Percentiles rank a stretch among this genome's conserved stretches.
Evolutionary conservation across 2,888 invertebrate genomes (phyloP).

Genomic region (Hartigia nigra): DNA sequence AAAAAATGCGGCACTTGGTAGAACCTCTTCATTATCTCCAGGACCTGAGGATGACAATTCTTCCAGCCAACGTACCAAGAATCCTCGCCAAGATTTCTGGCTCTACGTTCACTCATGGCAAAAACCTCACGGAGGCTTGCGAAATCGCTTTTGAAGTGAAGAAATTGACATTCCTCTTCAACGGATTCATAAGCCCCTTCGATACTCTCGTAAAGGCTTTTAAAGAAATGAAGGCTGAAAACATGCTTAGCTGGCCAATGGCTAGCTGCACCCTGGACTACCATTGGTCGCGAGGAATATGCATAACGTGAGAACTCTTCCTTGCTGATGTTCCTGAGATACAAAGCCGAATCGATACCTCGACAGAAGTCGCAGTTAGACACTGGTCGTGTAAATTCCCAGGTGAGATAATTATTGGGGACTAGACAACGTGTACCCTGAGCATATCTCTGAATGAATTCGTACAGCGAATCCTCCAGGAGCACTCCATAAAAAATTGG

Average conservation of each 20-base stretch:
- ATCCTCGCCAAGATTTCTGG: constrained; percentile 72
- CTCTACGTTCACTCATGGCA: constrained; percentile 76
- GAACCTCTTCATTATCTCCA: constrained; percentile 78
- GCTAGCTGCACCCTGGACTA: constrained; percentile 79
- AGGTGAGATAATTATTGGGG: constrained; percentile 85
- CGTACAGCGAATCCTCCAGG: constrained; percentile 40
- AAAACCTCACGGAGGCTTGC: constrained; percentile 82
- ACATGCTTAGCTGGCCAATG: constrained; percentile 81
- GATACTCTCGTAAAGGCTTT: constrained; percentile 75
- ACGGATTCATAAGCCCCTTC: constrained; percentile 79
- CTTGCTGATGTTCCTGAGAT: constrained; percentile 76
- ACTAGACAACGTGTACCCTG: constrained; percentile 77
- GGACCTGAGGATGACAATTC: constrained; percentile 87
- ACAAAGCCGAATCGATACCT: constrained; percentile 75
- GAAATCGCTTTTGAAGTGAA: constrained; percentile 87
- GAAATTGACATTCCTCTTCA: constrained; percentile 86
- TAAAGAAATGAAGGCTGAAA: constrained; percentile 77
- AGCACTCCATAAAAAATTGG: constrained; percentile 45
- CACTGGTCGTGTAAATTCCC: constrained; percentile 88
- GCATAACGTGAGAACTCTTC: constrained; percentile 79
- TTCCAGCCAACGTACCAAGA: constrained; percentile 95
- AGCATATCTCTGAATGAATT: constrained; percentile 48
- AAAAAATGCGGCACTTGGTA: constrained; percentile 87
- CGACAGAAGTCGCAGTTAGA: constrained; percentile 84
- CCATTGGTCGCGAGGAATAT: constrained; percentile 82